Evolutionary conservation across 2,888 invertebrate species (phyloP), one percentile per base, ranked within the genome.

Genomic region (Neoaliturus tenellus): DNA sequence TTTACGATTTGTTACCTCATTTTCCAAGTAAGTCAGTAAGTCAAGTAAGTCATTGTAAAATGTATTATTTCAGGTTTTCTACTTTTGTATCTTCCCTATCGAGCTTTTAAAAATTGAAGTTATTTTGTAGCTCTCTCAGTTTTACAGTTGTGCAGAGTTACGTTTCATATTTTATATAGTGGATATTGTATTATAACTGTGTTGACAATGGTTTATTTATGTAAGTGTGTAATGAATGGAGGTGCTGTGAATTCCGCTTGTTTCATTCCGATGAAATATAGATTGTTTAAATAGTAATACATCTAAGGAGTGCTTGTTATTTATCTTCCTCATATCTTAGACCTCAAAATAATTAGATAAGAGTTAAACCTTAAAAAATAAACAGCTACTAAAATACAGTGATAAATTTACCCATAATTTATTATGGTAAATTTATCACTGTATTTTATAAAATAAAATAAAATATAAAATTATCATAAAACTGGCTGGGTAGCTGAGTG

Each of bases 261-360:
- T 78, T 78, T 78, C 78, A 78, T 78, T 78, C 78, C 78, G 28
- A 35, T 55, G 55, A 78, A 78, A 78, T 78, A 78, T 78, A 78
- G 78, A 28, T 78, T 78, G 78, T 78, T 78, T 78, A 78, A 31
- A 78, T 51, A 78, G 44, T 33, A 31, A 62, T 17, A 25, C n/a
- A 62, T 8, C 10, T 6, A 28, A n/a, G n/a, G 51, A 14, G 44
- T 14, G 2, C 2, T 62, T 62, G 8, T 28, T 62, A 28, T 28
- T 31, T 51, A 6, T 12, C 6, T 39, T 12, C 51, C 51, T 51
- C n/a, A n/a, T n/a, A n/a, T n/a, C n/a, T n/a, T n/a, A n/a, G n/a
- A n/a, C n/a, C n/a, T n/a, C n/a, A n/a, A n/a, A n/a, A n/a, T n/a
- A n/a, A n/a, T n/a, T n/a, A n/a, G n/a, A n/a, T n/a, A n/a, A n/a